Evolutionary conservation across 2,888 invertebrate species (phyloP).

Genomic region (Formica aserva): DNA sequence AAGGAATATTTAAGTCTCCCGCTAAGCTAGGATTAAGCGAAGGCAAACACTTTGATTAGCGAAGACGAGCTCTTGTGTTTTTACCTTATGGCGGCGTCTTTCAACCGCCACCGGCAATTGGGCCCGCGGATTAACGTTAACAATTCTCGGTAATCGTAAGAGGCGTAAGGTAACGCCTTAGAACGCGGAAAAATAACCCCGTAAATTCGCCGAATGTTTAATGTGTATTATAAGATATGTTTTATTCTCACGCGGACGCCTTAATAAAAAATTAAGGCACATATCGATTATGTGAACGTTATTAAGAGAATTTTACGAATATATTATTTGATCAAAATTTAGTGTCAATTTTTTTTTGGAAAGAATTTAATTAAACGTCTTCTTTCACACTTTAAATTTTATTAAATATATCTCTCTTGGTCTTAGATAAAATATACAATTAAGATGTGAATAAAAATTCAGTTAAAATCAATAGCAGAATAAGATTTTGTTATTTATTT

Average conservation of each 20-base stretch:
- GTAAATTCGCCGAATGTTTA: conserved; percentile 19
- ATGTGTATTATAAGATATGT: not conserved
- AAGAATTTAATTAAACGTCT: not conserved
- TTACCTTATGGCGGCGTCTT: conserved; percentile 65
- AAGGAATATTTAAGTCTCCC: conserved; percentile 85
- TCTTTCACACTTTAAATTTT: not conserved
- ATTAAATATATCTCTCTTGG: not conserved
- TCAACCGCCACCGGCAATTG: conserved; percentile 67
- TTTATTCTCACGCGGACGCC: not conserved
- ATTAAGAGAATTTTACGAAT: not conserved
- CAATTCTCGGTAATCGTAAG: conserved; percentile 34
- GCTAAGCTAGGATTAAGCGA: conserved; percentile 84
- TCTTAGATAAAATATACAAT: not conserved
- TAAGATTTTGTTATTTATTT: conserved; percentile 32
- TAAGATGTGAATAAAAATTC: not conserved
- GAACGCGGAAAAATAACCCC: conserved; percentile 19
- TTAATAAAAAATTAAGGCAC: not conserved
- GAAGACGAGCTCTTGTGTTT: conserved; percentile 80
- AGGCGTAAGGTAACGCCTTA: conserved; percentile 29
- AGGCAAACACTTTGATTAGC: conserved; percentile 84
- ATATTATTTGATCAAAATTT: not conserved
- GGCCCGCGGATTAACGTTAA: conserved; percentile 63
- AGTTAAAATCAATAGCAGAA: not conserved
- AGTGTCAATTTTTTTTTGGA: not conserved
- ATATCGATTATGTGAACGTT: not conserved